These are phyloP conservation scores for Drosophila chauvacae DNA, from an alignment of 1,140 invertebrate species.

Conservation along the genomic window DNA sequence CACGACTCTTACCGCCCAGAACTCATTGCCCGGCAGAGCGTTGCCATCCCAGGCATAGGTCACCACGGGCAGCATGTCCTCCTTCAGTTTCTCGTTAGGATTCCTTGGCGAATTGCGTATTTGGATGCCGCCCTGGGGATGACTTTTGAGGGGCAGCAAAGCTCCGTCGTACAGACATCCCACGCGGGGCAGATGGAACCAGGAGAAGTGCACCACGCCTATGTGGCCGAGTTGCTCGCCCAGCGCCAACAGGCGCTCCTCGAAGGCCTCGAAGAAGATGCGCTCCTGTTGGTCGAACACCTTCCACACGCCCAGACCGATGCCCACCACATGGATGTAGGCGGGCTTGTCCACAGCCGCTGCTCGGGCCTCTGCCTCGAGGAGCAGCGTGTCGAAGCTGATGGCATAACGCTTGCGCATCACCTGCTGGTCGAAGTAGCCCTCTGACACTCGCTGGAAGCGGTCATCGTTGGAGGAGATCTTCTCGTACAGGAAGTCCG, in stretches of 20 bases:
- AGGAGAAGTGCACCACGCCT: constrained; percentile 78
- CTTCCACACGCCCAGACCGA: constrained; percentile 76
- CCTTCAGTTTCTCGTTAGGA: constrained; percentile 63
- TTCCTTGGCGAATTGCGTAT: constrained; percentile 56
- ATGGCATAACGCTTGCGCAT: constrained; percentile 78
- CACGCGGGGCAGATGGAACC: constrained; percentile 55
- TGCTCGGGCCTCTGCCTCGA: constrained; percentile 64
- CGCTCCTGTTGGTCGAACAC: constrained; percentile 41
- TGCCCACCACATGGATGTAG: constrained; percentile 74
- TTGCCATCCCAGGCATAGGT: constrained; percentile 90
- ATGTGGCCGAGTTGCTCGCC: constrained; percentile 55
- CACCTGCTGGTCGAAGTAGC: constrained; percentile 59
- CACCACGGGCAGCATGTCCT: constrained; percentile 85
- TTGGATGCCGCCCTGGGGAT: constrained; percentile 65
- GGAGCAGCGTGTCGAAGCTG: constrained; percentile 67
- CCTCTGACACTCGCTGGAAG: constrained; percentile 16
- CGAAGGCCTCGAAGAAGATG: constrained; percentile 74
- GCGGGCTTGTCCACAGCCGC: constrained; percentile 44
- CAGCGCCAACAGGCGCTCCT: constrained; percentile 63
- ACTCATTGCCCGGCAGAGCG: constrained; percentile 88
- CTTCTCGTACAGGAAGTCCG: constrained; percentile 51
- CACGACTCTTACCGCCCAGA: constrained; percentile 83
- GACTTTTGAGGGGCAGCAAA: constrained; percentile 27
- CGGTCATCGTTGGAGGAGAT: constrained; percentile 8
- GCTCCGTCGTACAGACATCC: constrained; percentile 52